These are phyloP conservation scores for Caenorhabditis drosophilae DNA, from an alignment of 2,888 invertebrate species.

Conservation along the genomic window DNA sequence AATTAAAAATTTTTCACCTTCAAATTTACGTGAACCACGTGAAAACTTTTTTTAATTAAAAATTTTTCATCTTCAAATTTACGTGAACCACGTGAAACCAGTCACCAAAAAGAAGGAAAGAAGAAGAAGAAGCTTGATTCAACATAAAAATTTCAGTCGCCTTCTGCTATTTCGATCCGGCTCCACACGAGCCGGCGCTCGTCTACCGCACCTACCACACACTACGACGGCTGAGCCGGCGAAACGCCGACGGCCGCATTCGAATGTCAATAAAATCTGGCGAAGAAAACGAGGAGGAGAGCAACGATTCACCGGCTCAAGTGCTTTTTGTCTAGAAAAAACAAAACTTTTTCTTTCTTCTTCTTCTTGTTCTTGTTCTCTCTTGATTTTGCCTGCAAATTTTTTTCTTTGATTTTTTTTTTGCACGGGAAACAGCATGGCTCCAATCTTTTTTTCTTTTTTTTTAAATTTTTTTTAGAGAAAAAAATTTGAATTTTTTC, in stretches of 20 bases:
- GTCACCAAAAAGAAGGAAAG: too few relatives aligned
- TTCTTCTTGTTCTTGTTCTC: slow-evolving; percentile 7
- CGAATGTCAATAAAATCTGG: slow-evolving; percentile 46
- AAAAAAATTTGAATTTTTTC: not conserved
- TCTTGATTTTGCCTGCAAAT: not conserved
- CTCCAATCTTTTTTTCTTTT: not conserved
- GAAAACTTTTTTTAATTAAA: too few relatives aligned
- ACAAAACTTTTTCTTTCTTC: slow-evolving; percentile 12
- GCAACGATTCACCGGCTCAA: slow-evolving; percentile 44
- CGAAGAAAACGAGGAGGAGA: slow-evolving; percentile 38
- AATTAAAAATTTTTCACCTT: too few relatives aligned
- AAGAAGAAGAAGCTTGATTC: too few relatives aligned
- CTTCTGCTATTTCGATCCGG: slow-evolving; percentile 58
- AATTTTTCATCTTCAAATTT: too few relatives aligned
- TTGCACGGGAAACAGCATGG: not conserved
- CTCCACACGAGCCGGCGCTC: slow-evolving; percentile 44
- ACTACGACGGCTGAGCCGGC: slow-evolving; percentile 29
- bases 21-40: too few relatives aligned
- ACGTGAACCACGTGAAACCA: too few relatives aligned
- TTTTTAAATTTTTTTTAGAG: not conserved
- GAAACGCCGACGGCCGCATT: slow-evolving; percentile 31
- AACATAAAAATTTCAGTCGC: slow-evolving; percentile 50
- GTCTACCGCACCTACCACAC: slow-evolving; percentile 43
- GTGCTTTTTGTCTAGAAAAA: slow-evolving; percentile 46
- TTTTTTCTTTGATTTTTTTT: not conserved